phyloP scores from a whole-genome alignment of 2,113 vertebrate species.

The Odobenus rosmarus region DNA sequence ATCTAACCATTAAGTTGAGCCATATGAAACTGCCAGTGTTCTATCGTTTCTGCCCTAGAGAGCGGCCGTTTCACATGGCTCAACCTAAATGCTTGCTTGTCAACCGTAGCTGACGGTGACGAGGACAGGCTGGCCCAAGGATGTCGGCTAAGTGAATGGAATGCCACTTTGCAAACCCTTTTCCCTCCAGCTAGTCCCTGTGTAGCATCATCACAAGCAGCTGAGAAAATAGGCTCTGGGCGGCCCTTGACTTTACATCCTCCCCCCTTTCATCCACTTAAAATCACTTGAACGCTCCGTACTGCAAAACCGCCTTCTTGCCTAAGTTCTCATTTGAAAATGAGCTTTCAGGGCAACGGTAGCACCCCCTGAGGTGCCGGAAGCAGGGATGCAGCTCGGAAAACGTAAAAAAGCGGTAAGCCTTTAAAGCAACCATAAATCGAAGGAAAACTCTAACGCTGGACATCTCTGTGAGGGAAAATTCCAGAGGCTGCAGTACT shows the following conservation, averaged over 20 bases:
- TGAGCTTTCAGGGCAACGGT: conserved; percentile 63
- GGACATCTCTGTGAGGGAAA: conserved; percentile 72
- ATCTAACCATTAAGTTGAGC: not conserved
- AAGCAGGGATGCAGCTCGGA: conserved; percentile 52
- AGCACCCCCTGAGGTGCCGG: conserved; percentile 47
- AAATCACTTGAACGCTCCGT: not conserved
- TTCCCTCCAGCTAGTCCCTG: not conserved
- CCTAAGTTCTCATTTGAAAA: conserved; percentile 61
- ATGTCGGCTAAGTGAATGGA: not conserved
- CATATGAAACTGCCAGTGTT: not conserved
- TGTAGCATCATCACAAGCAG: not conserved
- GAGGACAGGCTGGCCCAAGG: not conserved
- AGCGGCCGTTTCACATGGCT: not conserved
- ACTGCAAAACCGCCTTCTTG: not conserved
- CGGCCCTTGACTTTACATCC: not conserved
- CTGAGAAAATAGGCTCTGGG: not conserved
- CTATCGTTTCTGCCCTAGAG: not conserved
- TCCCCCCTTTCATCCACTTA: not conserved
- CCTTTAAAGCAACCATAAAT: conserved; percentile 70
- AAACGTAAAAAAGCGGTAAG: conserved; percentile 67
- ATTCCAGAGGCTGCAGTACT: conserved; percentile 76
- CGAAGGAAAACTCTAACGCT: conserved; percentile 65
- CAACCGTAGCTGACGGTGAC: not conserved
- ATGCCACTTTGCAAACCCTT: not conserved
- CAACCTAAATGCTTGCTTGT: not conserved